Evolutionary conservation across 2,797 vertebrate genomes (phyloP), one percentile per base, ranked within the genome.

Genomic region (Kryptopterus vitreolus): DNA sequence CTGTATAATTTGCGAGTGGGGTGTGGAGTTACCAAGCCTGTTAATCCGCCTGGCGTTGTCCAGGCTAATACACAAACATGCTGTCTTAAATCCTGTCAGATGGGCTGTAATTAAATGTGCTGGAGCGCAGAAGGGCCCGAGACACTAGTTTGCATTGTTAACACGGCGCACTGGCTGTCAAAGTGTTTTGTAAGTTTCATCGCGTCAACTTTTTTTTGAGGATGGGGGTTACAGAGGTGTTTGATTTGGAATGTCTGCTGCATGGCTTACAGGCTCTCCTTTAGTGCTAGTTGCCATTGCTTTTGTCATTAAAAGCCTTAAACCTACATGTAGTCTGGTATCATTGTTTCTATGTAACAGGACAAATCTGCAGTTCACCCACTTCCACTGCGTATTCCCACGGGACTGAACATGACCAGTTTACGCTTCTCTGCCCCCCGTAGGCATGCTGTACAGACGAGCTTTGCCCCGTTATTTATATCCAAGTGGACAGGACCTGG

Each of bases 81-180:
- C 87, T 84, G 83, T 81, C 79, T 87, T 84, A 83, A 88, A 87
- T 89, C 86, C 82, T 81, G 58, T 84, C 77, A 79, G 80, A 78
- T 69, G 57, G 77, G 65, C 72, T 83, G 78, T 89, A 84, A 89
- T 89, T 88, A 88, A 89, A 88, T 87, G 86, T 84, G 79, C 83
- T 75, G 24, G 24, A 88, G 75, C 77, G 65, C 84, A 88, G 85
- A 83, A 84, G 81, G 29, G 84, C 83, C 77, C 79, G 86, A 87
- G 84, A 74, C 70, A 65, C 59, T 85, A 85, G 85, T 88, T 83
- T 65, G 78, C 83, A 31, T 73, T 80, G 80, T 80, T 62, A 82
- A 88, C 79, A 66, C 65, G 35, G 82, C 79, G 78, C 84, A 68
- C 83, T 87, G 88, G 83, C 84, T 85, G 43, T 89, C 85, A 82